Conservation (phyloP, 1,140 invertebrate genomes). For the Ruditapes philippinarum region DNA sequence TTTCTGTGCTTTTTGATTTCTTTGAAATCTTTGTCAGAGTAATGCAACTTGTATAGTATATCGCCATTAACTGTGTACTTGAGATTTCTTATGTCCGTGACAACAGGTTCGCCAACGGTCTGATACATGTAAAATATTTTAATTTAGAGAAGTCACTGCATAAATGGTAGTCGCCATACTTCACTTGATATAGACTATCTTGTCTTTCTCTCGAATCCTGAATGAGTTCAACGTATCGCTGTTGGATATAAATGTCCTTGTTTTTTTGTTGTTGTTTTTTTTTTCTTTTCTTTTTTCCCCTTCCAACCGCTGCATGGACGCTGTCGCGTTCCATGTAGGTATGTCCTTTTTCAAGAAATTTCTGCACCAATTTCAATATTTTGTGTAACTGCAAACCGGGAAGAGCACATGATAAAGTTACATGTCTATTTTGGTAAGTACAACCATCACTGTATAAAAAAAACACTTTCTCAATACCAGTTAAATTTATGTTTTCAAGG, state of each 20-base stretch:
- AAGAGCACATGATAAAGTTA: conserved; percentile 27
- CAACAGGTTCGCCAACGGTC: conserved; percentile 42
- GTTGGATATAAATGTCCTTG: conserved; percentile 41
- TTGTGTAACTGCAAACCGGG: conserved; percentile 5
- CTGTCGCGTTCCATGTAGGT: conserved; percentile 68
- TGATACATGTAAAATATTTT: conserved; percentile 34
- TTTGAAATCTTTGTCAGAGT: not conserved
- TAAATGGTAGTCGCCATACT: conserved; percentile 28
- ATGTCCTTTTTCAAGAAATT: conserved; percentile 68
- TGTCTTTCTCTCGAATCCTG: not conserved
- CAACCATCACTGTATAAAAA: conserved; percentile 40
- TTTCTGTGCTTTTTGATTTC: conserved; percentile 25
- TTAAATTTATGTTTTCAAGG: conserved; percentile 20
- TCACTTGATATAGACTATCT: conserved; percentile 12
- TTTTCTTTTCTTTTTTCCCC: no score
- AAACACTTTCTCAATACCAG: conserved; percentile 4
- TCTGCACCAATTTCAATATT: conserved; percentile 62
- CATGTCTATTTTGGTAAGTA: conserved; percentile 45
- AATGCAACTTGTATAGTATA: conserved; percentile 46
- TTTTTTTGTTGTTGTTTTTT: conserved; percentile 63
- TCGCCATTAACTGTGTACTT: conserved; percentile 57
- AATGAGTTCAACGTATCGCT: conserved; percentile 49
- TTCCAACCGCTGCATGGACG: conserved; percentile 63
- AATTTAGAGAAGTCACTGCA: conserved; percentile 27
- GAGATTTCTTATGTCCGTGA: conserved; percentile 33